phyloP scores from a whole-genome alignment of 2,797 vertebrate species.

The Phrynocephalus guinanensis region DNA sequence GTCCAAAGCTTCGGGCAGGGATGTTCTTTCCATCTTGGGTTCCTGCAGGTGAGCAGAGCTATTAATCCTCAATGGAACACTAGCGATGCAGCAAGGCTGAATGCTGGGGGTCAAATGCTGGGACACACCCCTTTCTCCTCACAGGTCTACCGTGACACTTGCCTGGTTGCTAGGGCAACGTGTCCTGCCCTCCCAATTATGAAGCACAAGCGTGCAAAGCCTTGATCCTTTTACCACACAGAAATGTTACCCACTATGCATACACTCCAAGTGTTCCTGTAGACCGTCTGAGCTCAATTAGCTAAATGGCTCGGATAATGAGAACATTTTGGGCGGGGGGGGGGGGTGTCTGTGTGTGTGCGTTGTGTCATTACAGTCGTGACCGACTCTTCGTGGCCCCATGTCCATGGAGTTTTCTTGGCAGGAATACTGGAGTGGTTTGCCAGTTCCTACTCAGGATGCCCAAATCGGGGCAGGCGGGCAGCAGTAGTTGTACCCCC shows the following conservation, averaged over 20 bases:
- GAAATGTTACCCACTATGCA: not conserved
- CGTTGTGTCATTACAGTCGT: too few relatives aligned
- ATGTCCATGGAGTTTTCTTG: too few relatives aligned
- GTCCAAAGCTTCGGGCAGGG: not conserved
- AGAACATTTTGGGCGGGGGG: not conserved
- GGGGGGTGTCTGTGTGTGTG: too few relatives aligned
- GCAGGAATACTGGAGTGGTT: too few relatives aligned
- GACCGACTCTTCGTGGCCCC: too few relatives aligned
- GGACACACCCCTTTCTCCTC: not conserved
- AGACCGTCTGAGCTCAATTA: not conserved
- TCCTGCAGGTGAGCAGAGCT: not conserved
- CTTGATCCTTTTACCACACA: not conserved
- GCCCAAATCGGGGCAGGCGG: too few relatives aligned
- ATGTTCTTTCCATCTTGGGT: not conserved
- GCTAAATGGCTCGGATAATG: not conserved
- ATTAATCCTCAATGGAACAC: not conserved
- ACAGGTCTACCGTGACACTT: not conserved
- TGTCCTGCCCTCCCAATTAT: slow-evolving; percentile 22
- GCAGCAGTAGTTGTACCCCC: too few relatives aligned
- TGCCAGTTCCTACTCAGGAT: too few relatives aligned
- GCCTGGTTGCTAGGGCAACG: not conserved
- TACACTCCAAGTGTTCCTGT: too few relatives aligned
- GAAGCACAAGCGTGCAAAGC: slow-evolving; percentile 17
- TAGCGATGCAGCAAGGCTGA: not conserved
- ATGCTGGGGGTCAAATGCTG: too few relatives aligned